Percentiles rank a stretch among this genome's conserved stretches.
Conservation (phyloP, 92 coral and sea anemone species). For the Palythoa grandiflora region DNA sequence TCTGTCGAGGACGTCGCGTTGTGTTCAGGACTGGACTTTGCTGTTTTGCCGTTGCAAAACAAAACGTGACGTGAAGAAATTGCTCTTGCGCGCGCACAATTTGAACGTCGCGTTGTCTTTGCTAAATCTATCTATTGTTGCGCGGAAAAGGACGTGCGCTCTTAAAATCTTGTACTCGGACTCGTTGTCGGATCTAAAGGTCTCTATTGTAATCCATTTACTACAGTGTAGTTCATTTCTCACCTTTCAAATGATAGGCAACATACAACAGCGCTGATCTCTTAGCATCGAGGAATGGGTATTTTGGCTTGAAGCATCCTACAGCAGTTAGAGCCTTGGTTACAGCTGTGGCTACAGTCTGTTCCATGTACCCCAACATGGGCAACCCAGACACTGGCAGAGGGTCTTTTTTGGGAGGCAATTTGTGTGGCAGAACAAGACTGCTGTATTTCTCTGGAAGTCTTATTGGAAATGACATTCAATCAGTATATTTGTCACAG, state of each 20-base stretch:
- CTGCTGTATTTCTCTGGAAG: slow-evolving; percentile 90
- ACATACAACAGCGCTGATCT: slow-evolving; percentile 90
- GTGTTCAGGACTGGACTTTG: too few species aligned
- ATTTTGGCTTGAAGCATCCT: slow-evolving; percentile 96
- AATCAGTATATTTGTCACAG: too few species aligned
- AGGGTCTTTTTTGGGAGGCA: slow-evolving; percentile 92
- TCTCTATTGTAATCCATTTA: neutral
- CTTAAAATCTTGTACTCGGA: too few species aligned
- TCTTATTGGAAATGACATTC: slow-evolving; percentile 33
- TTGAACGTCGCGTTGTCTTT: too few species aligned
- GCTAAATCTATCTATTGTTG: too few species aligned
- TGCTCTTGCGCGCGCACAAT: too few species aligned
- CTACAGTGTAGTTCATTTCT: neutral
- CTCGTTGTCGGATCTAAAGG: too few species aligned
- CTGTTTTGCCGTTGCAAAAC: too few species aligned
- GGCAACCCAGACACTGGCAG: slow-evolving; percentile 86
- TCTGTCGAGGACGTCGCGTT: too few species aligned
- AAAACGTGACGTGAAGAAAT: too few species aligned
- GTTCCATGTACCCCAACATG: slow-evolving; percentile 98
- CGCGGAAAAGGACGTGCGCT: too few species aligned
- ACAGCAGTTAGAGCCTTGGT: slow-evolving; percentile 94
- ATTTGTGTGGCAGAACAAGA: slow-evolving; percentile 90
- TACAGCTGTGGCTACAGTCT: slow-evolving; percentile 91
- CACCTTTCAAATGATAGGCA: slow-evolving; percentile 96
- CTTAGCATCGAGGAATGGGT: slow-evolving; percentile 90